A percentile compares a stretch with the other conserved stretches of the same genome.
Conservation (phyloP, 2,797 vertebrate species). For the Darevskia nairensis region DNA sequence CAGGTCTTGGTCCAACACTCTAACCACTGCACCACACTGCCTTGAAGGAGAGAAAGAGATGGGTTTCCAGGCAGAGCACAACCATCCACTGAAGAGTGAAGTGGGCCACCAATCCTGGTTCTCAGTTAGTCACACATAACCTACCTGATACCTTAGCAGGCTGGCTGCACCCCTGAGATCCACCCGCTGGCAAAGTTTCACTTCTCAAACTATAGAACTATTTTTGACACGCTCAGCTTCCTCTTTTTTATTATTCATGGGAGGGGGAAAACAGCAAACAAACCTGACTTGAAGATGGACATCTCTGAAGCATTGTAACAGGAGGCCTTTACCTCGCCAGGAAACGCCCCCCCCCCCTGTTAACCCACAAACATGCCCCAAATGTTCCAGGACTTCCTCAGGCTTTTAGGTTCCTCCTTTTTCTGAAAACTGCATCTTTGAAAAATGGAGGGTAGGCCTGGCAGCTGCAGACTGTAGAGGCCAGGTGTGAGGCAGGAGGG, state of each 20-base stretch:
- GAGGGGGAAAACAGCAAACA: neutral
- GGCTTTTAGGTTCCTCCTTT: neutral
- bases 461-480: slow-evolving; percentile 31
- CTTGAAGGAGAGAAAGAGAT: neutral
- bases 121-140: neutral
- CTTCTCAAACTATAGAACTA: slow-evolving; percentile 82
- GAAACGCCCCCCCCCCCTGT: slow-evolving; percentile 25
- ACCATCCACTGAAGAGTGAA: neutral
- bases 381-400: neutral
- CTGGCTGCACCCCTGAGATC: too few species aligned
- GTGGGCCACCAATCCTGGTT: neutral
- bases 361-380: neutral
- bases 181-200: slow-evolving; percentile 77
- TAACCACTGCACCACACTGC: too few species aligned
- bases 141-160: neutral
- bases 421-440: slow-evolving; percentile 20
- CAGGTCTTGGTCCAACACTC: neutral
- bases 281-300: slow-evolving; percentile 51
- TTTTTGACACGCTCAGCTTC: slow-evolving; percentile 81
- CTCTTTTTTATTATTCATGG: slow-evolving; percentile 47
- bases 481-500: slow-evolving; percentile 59
- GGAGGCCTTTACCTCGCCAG: neutral
- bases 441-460: slow-evolving; percentile 29
- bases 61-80: too few species aligned
- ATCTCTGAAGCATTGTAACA: slow-evolving; percentile 51